Evolutionary conservation across 2,797 vertebrate genomes (phyloP).

Genomic region (Bradypus variegatus): DNA sequence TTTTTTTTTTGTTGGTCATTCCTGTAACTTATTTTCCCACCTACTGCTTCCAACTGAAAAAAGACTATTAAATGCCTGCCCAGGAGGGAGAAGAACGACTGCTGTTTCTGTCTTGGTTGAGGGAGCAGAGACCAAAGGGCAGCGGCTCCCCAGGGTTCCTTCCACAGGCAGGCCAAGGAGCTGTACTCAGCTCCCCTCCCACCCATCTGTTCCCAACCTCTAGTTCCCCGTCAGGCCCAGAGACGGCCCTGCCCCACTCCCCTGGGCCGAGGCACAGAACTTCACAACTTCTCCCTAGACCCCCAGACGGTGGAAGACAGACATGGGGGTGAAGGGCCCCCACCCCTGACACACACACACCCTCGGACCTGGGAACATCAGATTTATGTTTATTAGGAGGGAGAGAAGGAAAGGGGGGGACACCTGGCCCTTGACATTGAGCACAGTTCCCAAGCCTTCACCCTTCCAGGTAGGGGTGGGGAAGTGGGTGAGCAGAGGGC

Average conservation of each 20-base stretch:
- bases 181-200: not conserved
- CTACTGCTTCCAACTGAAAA: conserved; percentile 57
- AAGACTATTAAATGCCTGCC: conserved; percentile 62
- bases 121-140: not conserved
- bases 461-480: not conserved
- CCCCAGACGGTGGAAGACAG: not conserved
- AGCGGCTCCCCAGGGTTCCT: not conserved
- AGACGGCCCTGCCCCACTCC: not conserved
- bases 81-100: conserved; percentile 45
- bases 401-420: not conserved
- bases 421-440: not conserved
- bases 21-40: conserved; percentile 62
- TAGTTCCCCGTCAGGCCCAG: not conserved
- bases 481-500: not conserved
- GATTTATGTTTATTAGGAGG: conserved; percentile 49
- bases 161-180: not conserved
- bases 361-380: not conserved
- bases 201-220: not conserved
- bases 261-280: not conserved
- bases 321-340: not conserved
- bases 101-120: conserved; percentile 25
- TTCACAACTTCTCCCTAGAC: not conserved
- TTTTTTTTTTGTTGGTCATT: conserved; percentile 43
- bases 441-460: not conserved
- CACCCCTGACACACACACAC: not conserved